Percentiles rank a stretch among this genome's conserved stretches.
phyloP scores from a whole-genome alignment of 2,797 vertebrate genomes.

The Melanotaenia maccullochi region DNA sequence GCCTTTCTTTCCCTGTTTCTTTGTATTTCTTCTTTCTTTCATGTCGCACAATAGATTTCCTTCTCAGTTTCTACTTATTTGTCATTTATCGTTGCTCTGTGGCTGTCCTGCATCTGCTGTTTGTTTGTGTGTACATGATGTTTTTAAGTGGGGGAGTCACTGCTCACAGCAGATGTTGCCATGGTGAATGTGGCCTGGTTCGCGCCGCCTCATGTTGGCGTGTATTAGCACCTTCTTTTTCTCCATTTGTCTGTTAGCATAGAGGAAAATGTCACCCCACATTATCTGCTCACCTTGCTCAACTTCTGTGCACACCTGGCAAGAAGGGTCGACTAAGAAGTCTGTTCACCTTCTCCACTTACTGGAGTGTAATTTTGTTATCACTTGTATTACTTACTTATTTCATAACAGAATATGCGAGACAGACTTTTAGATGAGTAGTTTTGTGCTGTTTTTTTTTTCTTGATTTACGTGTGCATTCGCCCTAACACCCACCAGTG shows the following conservation, averaged over 20 bases:
- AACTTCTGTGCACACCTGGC: background rate
- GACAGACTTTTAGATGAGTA: constrained; percentile 15
- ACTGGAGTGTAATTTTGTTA: background rate
- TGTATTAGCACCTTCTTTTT: constrained; percentile 47
- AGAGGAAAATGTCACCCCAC: constrained; percentile 46
- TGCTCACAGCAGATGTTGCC: constrained; percentile 66
- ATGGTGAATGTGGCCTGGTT: constrained; percentile 64
- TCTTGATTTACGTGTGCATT: constrained; percentile 6
- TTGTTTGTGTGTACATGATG: constrained; percentile 28
- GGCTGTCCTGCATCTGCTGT: constrained; percentile 11
- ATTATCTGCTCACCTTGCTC: constrained; percentile 41
- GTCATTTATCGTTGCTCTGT: background rate
- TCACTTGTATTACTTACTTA: constrained; percentile 5
- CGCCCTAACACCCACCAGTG: constrained; percentile 43
- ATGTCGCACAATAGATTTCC: background rate
- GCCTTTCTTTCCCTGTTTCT: background rate
- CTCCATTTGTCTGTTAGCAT: constrained; percentile 46
- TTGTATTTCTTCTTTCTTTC: background rate
- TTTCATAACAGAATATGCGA: constrained; percentile 2
- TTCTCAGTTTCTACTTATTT: background rate
- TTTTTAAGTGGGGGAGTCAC: constrained; percentile 36
- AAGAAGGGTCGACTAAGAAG: background rate
- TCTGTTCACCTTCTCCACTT: background rate
- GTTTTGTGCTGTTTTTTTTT: background rate
- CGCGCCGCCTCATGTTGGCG: constrained; percentile 55